Evolutionary conservation across 2,888 invertebrate species (phyloP), one percentile per base, ranked within the genome.

Genomic region (Therioaphis trifolii): DNA sequence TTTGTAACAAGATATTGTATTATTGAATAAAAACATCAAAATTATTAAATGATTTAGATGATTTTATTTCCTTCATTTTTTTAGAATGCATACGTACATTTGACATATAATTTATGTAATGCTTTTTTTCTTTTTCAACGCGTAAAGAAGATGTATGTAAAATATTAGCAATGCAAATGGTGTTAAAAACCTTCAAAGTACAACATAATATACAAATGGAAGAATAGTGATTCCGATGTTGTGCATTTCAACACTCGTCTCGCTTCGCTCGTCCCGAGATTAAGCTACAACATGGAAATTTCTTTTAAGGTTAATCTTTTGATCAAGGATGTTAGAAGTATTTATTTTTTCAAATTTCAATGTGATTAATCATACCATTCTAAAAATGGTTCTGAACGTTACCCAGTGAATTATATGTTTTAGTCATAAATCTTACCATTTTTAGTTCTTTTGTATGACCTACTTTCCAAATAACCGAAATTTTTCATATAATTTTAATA

Each of bases 161-260:
- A 14, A 29, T 35, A 35, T 14, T 21, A 55, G 21, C 21, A 21
- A 55, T 21, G 35, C 52, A 55, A 74, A 74, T 55, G n/a, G 29
- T 35, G 12, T 66, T 35, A 74, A 49, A 52, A 55, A 55, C 21
- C 14, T 7, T 35, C 27, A 14, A 15, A 55, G 52, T 55, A 52
- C 15, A 5, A 29, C 14, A 46, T 18, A 21, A 4, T 71, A 29
- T 12, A 27, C 40, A 29, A 18, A 49, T 29, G n/a, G 12, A 2
- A n/a, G 4, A 18, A 49, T 27, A 49, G 12, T 18, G 35, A 74
- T 55, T 74, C 21, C 35, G n/a, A 35, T 21, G 52, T 35, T 15
- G 15, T 55, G 15, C 52, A n/a, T n/a, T n/a, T n/a, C n/a, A n/a
- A n/a, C n/a, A 74, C 72, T 74, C 27, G 49, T 71, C 49, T 29